Evolutionary conservation across 2,797 vertebrate genomes (phyloP).

Genomic region (Gallinago solitaria): DNA sequence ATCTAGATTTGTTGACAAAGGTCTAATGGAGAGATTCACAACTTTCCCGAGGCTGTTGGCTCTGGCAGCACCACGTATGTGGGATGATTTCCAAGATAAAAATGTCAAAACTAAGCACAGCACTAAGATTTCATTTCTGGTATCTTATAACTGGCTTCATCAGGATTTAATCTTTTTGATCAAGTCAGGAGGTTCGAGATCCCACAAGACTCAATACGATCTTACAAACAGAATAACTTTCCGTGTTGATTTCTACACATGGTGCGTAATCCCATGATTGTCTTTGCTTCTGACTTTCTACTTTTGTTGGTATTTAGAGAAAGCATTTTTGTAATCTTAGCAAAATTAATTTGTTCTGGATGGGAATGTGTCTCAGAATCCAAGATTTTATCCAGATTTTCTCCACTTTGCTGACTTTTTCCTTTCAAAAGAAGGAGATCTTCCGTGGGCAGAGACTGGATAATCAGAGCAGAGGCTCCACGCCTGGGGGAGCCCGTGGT

Average conservation of each 20-base stretch:
- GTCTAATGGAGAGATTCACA: not conserved
- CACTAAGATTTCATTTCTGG: conserved; percentile 56
- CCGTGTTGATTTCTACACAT: not conserved
- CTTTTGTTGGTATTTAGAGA: not conserved
- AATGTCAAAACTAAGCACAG: conserved; percentile 13
- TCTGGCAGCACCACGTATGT: not conserved
- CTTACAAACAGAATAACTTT: not conserved
- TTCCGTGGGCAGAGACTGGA: not conserved
- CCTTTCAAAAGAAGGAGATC: not conserved
- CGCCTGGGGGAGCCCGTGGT: rapidly evolving
- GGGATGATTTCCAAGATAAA: not conserved
- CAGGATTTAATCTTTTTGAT: conserved; percentile 56
- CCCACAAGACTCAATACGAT: not conserved
- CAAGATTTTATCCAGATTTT: not conserved
- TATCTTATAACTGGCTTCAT: conserved; percentile 29
- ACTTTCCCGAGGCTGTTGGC: not conserved
- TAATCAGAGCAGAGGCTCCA: not conserved
- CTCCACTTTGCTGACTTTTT: not conserved
- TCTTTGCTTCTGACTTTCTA: not conserved
- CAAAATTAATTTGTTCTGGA: not conserved
- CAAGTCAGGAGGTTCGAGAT: not conserved
- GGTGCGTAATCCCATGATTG: not conserved
- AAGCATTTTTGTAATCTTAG: not conserved
- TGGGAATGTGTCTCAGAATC: not conserved
- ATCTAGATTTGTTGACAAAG: not conserved